These are phyloP conservation scores for Holothuria scabra DNA, from an alignment of 53 echinoderm and acorn worm species.

Conservation along the genomic window DNA sequence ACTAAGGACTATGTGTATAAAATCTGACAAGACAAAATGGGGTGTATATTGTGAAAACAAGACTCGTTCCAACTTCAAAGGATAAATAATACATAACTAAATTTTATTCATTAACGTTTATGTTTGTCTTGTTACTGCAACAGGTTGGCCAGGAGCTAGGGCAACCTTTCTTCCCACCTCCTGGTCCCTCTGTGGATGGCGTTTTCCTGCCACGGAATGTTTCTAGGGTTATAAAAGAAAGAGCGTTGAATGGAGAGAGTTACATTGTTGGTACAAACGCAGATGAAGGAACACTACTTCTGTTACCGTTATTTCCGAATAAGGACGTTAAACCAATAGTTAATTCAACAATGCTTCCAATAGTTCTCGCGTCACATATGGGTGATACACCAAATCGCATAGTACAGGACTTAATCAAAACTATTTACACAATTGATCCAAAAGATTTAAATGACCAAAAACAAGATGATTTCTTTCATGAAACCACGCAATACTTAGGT, in stretches of 20 bases:
- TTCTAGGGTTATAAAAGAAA: slow-evolving; percentile 13
- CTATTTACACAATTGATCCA: neutral
- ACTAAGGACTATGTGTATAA: too few species aligned
- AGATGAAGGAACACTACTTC: slow-evolving; percentile 58
- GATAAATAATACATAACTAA: too few species aligned
- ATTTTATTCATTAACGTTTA: too few species aligned
- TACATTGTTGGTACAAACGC: slow-evolving; percentile 54
- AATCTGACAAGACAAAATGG: too few species aligned
- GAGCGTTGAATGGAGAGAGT: slow-evolving; percentile 49
- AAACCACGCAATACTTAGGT: slow-evolving; percentile 1
- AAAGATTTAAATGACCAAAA: neutral
- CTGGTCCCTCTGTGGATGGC: slow-evolving; percentile 53
- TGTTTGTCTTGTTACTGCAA: too few species aligned
- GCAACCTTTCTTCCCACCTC: slow-evolving; percentile 19
- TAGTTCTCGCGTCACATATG: neutral
- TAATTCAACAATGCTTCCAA: neutral
- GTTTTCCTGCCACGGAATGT: slow-evolving; percentile 20
- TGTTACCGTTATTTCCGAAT: slow-evolving; percentile 45
- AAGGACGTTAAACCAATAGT: slow-evolving; percentile 32
- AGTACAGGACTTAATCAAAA: slow-evolving; percentile 5
- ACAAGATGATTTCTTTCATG: slow-evolving; percentile 16
- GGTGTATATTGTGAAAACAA: too few species aligned
- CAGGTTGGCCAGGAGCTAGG: slow-evolving; percentile 42
- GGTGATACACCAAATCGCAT: neutral
- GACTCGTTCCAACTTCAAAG: too few species aligned